phyloP scores from a whole-genome alignment of 2,113 vertebrate species.

The Thalassoma bifasciatum region DNA sequence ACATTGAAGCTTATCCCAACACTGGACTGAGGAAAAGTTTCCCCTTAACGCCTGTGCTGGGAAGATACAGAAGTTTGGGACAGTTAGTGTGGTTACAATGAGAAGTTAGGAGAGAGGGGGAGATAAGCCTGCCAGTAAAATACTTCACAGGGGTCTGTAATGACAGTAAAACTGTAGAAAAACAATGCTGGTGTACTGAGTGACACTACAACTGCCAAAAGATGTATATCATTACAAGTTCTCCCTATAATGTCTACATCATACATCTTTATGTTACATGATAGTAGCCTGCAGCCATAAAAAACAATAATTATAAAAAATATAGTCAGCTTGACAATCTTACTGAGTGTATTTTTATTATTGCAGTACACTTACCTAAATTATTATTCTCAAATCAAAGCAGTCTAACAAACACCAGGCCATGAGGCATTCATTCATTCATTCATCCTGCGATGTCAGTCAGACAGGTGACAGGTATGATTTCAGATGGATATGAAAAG shows the following conservation, averaged over 20 bases:
- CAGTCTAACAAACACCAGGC: too few relatives aligned
- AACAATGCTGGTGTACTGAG: neutral
- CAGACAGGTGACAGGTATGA: too few relatives aligned
- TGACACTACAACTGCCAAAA: neutral
- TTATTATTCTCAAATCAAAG: too few relatives aligned
- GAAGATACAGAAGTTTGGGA: conserved; percentile 52
- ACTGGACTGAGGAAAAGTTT: conserved; percentile 26
- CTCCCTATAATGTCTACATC: too few relatives aligned
- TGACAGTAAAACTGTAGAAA: neutral
- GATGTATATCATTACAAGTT: neutral
- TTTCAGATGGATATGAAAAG: too few relatives aligned
- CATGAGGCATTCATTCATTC: too few relatives aligned
- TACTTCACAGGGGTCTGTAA: neutral
- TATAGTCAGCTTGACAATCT: neutral
- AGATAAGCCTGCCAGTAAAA: neutral
- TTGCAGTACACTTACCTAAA: too few relatives aligned
- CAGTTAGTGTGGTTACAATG: neutral
- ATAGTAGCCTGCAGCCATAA: neutral
- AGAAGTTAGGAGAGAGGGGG: neutral
- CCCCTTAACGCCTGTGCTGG: conserved; percentile 49
- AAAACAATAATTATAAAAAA: neutral
- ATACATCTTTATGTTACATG: neutral
- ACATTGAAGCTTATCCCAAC: conserved; percentile 55
- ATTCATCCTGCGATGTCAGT: too few relatives aligned
- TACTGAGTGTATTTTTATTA: too few relatives aligned